phyloP scores from a whole-genome alignment of 2,797 vertebrate genomes.

The Benthosema pterotum region DNA sequence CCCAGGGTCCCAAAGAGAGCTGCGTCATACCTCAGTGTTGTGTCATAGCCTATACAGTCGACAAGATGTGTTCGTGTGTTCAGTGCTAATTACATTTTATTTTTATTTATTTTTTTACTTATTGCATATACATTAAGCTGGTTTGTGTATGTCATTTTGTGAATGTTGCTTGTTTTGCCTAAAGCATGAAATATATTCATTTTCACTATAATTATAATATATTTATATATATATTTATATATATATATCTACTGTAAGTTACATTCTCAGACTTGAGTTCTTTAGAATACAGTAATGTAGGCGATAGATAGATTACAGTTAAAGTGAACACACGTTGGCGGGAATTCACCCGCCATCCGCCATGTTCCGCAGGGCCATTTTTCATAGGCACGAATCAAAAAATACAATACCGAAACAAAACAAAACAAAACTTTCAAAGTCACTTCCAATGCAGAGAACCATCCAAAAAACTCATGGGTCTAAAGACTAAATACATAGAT shows the following conservation, averaged over 20 bases:
- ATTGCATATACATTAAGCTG: conserved; percentile 82
- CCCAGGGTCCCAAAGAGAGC: conserved; percentile 42
- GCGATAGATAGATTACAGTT: conserved; percentile 45
- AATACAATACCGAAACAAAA: conserved; percentile 28
- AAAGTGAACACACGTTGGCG: conserved; percentile 53
- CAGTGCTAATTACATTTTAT: not conserved
- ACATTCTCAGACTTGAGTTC: conserved; percentile 80
- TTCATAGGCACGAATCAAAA: conserved; percentile 60
- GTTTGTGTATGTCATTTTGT: conserved; percentile 64
- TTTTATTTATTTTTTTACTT: conserved; percentile 47
- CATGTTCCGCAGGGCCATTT: conserved; percentile 49
- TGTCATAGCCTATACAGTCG: conserved; percentile 40
- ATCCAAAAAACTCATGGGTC: conserved; percentile 35
- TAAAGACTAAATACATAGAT: conserved; percentile 20
- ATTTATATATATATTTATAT: conserved; percentile 66
- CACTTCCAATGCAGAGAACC: conserved; percentile 38
- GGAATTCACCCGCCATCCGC: conserved; percentile 40
- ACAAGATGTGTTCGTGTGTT: conserved; percentile 24
- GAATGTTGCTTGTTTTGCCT: conserved; percentile 53
- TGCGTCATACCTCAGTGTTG: conserved; percentile 50
- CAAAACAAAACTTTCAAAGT: conserved; percentile 8
- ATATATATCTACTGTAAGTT: conserved; percentile 49
- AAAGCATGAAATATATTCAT: conserved; percentile 70
- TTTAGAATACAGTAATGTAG: conserved; percentile 67
- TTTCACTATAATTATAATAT: conserved; percentile 72